Percentiles rank a stretch among this genome's conserved stretches.
Conservation (phyloP, 2,888 invertebrate genomes). For the Norana najaformis region DNA sequence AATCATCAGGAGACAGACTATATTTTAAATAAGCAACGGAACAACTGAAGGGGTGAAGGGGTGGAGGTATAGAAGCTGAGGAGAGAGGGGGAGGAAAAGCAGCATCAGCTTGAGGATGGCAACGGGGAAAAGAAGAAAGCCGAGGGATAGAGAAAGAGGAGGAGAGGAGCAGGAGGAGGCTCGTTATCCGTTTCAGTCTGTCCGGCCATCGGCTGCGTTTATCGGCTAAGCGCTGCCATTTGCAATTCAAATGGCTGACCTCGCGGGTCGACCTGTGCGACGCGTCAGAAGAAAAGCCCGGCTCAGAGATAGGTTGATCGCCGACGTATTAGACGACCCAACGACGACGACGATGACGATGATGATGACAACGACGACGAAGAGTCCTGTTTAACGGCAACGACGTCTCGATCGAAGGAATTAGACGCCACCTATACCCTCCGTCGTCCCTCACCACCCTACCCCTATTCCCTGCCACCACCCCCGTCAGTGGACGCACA, state of each 20-base stretch:
- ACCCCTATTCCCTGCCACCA: background rate
- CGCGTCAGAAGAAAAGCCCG: constrained; percentile 2
- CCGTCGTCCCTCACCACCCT: background rate
- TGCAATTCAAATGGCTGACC: constrained; percentile 14
- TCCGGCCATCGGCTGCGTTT: constrained; percentile 7
- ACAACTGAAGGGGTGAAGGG: background rate
- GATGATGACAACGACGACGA: background rate
- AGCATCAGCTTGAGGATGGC: background rate
- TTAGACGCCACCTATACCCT: background rate
- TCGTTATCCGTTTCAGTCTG: background rate
- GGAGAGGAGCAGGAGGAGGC: background rate
- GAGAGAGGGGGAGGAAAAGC: background rate
- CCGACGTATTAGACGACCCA: background rate
- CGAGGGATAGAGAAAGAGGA: background rate
- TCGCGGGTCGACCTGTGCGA: background rate
- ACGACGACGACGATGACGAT: background rate
- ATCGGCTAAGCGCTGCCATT: constrained; percentile 10
- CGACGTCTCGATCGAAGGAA: background rate
- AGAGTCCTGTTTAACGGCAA: background rate
- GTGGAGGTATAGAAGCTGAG: no score
- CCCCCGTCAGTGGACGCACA: background rate
- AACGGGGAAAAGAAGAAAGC: background rate
- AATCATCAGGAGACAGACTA: background rate
- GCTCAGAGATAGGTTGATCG: background rate
- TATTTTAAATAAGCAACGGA: background rate